Base-by-base conservation (phyloP, 23 tunicate species). In the Styela plicata region DNA sequence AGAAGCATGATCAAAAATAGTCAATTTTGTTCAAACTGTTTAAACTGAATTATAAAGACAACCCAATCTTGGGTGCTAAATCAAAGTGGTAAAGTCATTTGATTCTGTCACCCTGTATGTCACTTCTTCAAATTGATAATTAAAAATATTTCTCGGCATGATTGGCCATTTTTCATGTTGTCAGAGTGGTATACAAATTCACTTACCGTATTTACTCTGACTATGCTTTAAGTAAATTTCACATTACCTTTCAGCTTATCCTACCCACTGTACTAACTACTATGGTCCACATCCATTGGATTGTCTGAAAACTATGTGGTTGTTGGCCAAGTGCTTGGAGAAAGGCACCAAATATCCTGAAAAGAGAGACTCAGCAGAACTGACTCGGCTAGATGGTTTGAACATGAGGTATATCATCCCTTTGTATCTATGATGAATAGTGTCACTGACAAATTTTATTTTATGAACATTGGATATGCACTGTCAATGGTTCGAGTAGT, bases 201-300 rank as follows among this genome's bases (percentile, higher is more conserved):
- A 23, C n/a, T 62, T 62, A 22, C 21, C n/a, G 1, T 21, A 62
- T 62, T 22, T 62, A 62, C n/a, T 62, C 65, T 22, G n/a, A 62
- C 0, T 62, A 62, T 23, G 65, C n/a, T 62, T 62, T 62, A 21
- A 62, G 22, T 62, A 22, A 21, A 62, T 62, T 62, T 62, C n/a
- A 0, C 65, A 62, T 62, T 23, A 62, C 1, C n/a, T n/a, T 21
- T 18, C 66, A 82, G 85, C 25, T 23, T 70, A 32, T 25, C 85
- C 85, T 70, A 16, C 26, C 27, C 19, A 52, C 70, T 70, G 85
- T 33, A 26, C 21, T 63, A 36, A 35, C 24, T 82, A 82, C 52
- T 82, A 82, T 52, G 85, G 85, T 19, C 76, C 77, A 3, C 85
- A 82, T 13, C 76, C 79, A 22, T 44, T 69, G 2, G 79, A 70